These are phyloP conservation scores for Aegotheles bennettii DNA, from an alignment of 2,113 vertebrate genomes.

Conservation along the genomic window DNA sequence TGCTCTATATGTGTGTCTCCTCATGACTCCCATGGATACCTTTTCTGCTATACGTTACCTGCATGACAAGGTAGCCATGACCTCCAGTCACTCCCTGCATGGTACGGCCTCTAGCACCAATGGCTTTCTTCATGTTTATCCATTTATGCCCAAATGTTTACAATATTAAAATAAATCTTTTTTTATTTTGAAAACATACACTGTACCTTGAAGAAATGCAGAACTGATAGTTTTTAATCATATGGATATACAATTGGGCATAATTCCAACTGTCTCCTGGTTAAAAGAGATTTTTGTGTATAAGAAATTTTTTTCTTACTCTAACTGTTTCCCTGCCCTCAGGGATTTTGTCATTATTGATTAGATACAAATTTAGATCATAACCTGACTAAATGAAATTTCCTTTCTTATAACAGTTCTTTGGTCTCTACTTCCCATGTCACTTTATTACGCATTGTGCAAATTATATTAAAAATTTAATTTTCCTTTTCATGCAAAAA, in stretches of 20 bases:
- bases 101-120: background rate
- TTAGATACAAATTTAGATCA: slow-evolving; percentile 9
- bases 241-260: background rate
- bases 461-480: slow-evolving; percentile 50
- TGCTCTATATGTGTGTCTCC: background rate
- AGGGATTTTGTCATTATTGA: slow-evolving; percentile 2
- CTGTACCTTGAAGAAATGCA: background rate
- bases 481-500: slow-evolving; percentile 7
- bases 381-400: slow-evolving; percentile 18
- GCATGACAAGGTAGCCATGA: background rate
- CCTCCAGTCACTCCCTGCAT: background rate
- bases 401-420: slow-evolving; percentile 29
- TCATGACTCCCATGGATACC: too few species aligned
- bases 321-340: background rate
- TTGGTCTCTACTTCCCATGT: background rate
- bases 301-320: background rate
- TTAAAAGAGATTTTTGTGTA: background rate
- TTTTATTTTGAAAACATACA: background rate
- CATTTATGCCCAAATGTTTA: background rate
- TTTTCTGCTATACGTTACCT: background rate
- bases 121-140: rapidly evolving
- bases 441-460: slow-evolving; percentile 9
- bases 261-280: background rate
- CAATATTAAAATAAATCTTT: background rate
- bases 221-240: background rate